These are phyloP conservation scores for Bos javanicus DNA, from an alignment of 2,113 vertebrate species.

Conservation along the genomic window DNA sequence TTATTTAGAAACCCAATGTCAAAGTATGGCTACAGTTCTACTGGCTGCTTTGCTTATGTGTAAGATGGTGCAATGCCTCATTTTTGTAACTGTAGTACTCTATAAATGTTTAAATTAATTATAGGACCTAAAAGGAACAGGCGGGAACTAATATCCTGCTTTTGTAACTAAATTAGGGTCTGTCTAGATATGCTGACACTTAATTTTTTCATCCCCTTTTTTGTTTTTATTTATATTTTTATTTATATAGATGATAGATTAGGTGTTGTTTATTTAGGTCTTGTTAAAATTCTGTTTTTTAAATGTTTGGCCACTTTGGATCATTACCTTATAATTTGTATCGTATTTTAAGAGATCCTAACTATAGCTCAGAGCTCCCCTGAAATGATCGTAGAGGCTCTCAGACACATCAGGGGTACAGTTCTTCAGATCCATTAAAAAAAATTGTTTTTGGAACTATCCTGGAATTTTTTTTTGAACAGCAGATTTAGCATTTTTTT, in stretches of 20 bases:
- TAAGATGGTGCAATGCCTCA: background rate
- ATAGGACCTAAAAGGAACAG: background rate
- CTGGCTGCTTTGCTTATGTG: slow-evolving; percentile 20
- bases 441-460: background rate
- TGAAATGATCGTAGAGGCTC: background rate
- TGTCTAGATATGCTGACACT: background rate
- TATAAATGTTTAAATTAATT: background rate
- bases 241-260: background rate
- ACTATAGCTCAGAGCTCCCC: background rate
- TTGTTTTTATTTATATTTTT: background rate
- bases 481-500: background rate
- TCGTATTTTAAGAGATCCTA: background rate
- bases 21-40: slow-evolving; percentile 49
- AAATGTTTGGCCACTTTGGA: background rate
- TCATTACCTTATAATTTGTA: background rate
- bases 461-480: background rate
- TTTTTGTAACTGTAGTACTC: background rate
- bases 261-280: background rate
- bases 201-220: background rate
- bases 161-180: background rate
- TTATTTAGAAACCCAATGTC: slow-evolving; percentile 76
- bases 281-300: background rate
- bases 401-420: background rate
- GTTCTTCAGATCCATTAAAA: background rate
- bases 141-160: background rate